These are phyloP conservation scores for Zaprionus obscuricornis DNA, from an alignment of 2,888 invertebrate genomes.

Conservation along the genomic window DNA sequence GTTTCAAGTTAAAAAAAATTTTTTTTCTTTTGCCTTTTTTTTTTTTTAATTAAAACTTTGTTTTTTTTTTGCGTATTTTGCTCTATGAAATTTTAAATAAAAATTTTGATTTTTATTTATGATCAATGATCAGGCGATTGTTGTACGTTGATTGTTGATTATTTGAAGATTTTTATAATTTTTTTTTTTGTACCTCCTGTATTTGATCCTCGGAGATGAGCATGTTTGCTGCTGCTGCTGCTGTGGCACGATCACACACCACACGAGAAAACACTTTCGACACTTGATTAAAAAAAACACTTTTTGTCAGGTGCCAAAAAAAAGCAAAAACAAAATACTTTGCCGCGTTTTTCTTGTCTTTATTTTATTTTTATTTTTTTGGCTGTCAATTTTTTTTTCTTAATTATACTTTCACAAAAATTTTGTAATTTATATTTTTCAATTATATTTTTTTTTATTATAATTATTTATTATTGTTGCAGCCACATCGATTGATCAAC, in stretches of 20 bases:
- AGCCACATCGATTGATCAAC: conserved; percentile 63
- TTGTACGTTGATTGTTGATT: no score
- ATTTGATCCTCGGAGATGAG: conserved; percentile 82
- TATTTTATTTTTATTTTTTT: neutral
- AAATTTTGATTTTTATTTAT: no score
- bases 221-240: conserved; percentile 54
- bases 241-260: conserved; percentile 2
- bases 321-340: no score
- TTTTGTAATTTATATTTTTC: neutral
- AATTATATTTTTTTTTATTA: no score
- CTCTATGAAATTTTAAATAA: no score
- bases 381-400: conserved; percentile 3
- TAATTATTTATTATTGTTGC: conserved; percentile 14
- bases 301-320: no score
- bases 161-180: no score
- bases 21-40: no score
- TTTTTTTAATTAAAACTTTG: conserved; percentile 31
- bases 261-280: conserved; percentile 1
- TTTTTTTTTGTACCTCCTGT: conserved; percentile 82
- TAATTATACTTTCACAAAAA: conserved; percentile 14
- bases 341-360: conserved; percentile 1
- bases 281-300: no score
- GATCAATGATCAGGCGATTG: no score
- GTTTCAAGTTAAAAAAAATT: conserved; percentile 7
- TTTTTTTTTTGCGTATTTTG: neutral